phyloP scores from a whole-genome alignment of 92 coral and sea anemone species.

The Umimayanthus kanabou region DNA sequence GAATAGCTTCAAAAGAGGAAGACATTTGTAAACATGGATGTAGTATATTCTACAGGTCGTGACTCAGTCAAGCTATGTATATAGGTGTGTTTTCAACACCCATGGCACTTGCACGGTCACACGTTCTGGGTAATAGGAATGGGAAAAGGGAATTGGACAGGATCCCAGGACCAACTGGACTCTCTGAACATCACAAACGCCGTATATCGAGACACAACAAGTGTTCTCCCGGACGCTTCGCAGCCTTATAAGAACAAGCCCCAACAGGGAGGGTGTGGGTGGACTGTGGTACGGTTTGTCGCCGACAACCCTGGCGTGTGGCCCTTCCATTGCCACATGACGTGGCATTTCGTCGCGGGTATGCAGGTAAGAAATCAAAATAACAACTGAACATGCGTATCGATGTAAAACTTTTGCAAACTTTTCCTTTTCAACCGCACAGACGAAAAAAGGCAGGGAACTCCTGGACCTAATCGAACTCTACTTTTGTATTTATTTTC shows the following conservation, averaged over 20 bases:
- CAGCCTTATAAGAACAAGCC: slow-evolving; percentile 40
- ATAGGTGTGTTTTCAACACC: slow-evolving; percentile 47
- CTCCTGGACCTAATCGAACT: too few species aligned
- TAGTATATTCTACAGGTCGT: background rate
- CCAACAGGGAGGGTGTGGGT: slow-evolving; percentile 39
- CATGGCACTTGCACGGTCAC: slow-evolving; percentile 57
- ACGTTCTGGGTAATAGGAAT: slow-evolving; percentile 52
- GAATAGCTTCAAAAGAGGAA: too few species aligned
- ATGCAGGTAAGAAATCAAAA: slow-evolving; percentile 41
- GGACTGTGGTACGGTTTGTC: slow-evolving; percentile 40
- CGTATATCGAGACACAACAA: slow-evolving; percentile 47
- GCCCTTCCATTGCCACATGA: slow-evolving; percentile 53
- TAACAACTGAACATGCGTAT: background rate
- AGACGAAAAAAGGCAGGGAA: background rate
- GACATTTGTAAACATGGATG: too few species aligned
- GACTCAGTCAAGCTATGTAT: too few species aligned
- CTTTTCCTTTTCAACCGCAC: background rate
- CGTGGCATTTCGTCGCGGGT: slow-evolving; percentile 54
- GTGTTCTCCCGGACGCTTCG: slow-evolving; percentile 40
- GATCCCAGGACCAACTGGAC: slow-evolving; percentile 34
- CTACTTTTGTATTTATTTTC: too few species aligned
- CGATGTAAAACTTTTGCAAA: too few species aligned
- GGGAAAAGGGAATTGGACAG: slow-evolving; percentile 46
- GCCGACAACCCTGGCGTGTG: slow-evolving; percentile 54
- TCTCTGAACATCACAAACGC: slow-evolving; percentile 46